Base-by-base conservation (phyloP, 2,797 vertebrate genomes). In the Acipenser transmontanus region DNA sequence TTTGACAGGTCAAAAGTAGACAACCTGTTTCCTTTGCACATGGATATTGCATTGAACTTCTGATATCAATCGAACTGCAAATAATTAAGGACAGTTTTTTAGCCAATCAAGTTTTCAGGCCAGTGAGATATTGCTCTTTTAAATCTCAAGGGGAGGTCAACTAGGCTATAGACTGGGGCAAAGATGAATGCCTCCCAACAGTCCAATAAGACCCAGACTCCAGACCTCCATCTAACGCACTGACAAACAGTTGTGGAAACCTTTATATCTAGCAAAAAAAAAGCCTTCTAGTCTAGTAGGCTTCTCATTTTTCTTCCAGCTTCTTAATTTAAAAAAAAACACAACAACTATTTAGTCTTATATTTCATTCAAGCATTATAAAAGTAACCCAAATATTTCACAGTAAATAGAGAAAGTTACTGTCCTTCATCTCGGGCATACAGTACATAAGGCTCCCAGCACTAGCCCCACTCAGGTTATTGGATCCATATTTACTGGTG, bases 91-190 rank as follows among this genome's bases (percentile, higher is more conserved):
- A 68, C 66, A 64, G 60, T 50, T 34, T 51, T 59, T 67, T 47
- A 71, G 60, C 66, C 69, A 71, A 71, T 71, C 65, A 65, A 56
- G 60, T 61, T 66, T 70, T 49, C 48, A 34, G 66, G 65, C 61
- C 69, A 68, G 63, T 66, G 67, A 71, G 65, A 67, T 65, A 66
- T 61, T 51, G 63, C 64, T 62, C 66, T 62, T 67, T 68, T 71
- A 66, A 67, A 8, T 62, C 69, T 54, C 66, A 65, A 50, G 66
- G 69, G 69, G 69, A 68, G 69, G 67, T 71, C 69, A 71, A 71
- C 34, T 61, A 67, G 69, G 66, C 62, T 62, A 71, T 59, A 68
- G 69, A 61, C 66, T 64, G 63, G 66, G 62, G 62, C 59, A 57
- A 49, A 64, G 64, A 68, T 65, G 62, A 59, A 71, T 71, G 69